A percentile compares a stretch with the other conserved stretches of the same genome.
Conservation (phyloP, 2,888 invertebrate species). For the Cynaeus angustus region DNA sequence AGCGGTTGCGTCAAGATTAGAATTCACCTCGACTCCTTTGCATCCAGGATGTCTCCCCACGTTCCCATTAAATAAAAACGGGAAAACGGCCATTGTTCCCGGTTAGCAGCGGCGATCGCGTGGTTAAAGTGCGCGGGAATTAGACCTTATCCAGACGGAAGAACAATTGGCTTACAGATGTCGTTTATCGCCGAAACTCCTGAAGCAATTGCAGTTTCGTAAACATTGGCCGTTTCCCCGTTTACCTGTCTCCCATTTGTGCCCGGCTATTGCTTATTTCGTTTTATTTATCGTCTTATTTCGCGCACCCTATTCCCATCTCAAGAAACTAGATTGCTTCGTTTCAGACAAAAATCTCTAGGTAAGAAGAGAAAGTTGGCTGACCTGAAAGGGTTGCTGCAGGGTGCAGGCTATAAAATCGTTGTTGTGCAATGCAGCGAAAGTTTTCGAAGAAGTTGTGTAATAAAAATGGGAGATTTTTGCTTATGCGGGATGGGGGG, state of each 20-base stretch:
- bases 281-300: slow-evolving; percentile 68
- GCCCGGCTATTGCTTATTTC: slow-evolving; percentile 64
- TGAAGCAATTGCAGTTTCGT: slow-evolving; percentile 65
- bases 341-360: slow-evolving; percentile 26
- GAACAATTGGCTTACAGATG: slow-evolving; percentile 65
- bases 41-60: slow-evolving; percentile 19
- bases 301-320: slow-evolving; percentile 60
- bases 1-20: slow-evolving; percentile 24
- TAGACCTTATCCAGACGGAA: slow-evolving; percentile 57
- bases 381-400: slow-evolving; percentile 8
- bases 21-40: slow-evolving; percentile 30
- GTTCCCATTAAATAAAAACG: slow-evolving; percentile 36
- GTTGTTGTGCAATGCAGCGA: slow-evolving; percentile 49
- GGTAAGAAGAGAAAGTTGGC: slow-evolving; percentile 46
- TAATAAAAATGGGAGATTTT: slow-evolving; percentile 22
- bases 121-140: slow-evolving; percentile 52
- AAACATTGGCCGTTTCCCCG: slow-evolving; percentile 64
- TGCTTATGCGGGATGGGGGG: neutral
- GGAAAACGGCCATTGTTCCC: slow-evolving; percentile 31
- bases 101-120: slow-evolving; percentile 30
- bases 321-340: slow-evolving; percentile 49
- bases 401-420: slow-evolving; percentile 34
- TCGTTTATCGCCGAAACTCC: slow-evolving; percentile 64
- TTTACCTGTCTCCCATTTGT: slow-evolving; percentile 62
- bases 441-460: slow-evolving; percentile 50